Base-by-base conservation (phyloP, 2,888 invertebrate species). In the Slavum lentiscoides region DNA sequence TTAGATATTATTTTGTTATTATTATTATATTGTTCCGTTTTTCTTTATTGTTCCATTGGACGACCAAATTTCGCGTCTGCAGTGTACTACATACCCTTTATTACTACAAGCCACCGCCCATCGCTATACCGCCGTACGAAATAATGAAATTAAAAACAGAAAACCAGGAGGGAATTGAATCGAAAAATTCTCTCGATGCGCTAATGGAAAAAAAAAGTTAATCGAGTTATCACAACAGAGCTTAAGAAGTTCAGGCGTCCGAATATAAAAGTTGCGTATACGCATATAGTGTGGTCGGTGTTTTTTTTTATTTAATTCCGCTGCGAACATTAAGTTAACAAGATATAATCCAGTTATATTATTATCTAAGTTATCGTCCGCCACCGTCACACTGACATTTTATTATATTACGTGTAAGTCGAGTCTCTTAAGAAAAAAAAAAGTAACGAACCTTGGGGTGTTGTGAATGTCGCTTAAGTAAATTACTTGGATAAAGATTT, bases 131-230 rank as follows among this genome's bases (percentile, higher is more conserved):
- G 49, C 15, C 3, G 61, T 61, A 74, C 53, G 58, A 70, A 62
- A 37, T 77, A 77, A 77, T 70, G 21, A 37, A 64, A 70, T 77
- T 70, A 75, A 75, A 70, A n/a, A n/a, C 68, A 49, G n/a, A 61
- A 77, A 53, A n/a, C 53, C 37, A 23, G 62, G 55, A 77, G n/a
- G n/a, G n/a, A 77, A 77, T 70, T 77, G 62, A 70, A 77, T 77
- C 61, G 62, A 77, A 70, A 77, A 77, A 77, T 76, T 23, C n/a
- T n/a, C 49, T 69, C 76, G 59, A 77, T 62, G 62, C 19, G 37
- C 70, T 77, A 77, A 77, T 77, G 77, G 70, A 77, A 77, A 70
- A 77, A 77, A 77, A 55, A n/a, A n/a, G 77, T 77, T 77, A 77
- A 77, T 77, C 62, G 39, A 70, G 62, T 77, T 77, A 77, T 62